A percentile compares a stretch with the other conserved stretches of the same genome.
Evolutionary conservation across 2,888 invertebrate species (phyloP).

Genomic region (Noctua comes): DNA sequence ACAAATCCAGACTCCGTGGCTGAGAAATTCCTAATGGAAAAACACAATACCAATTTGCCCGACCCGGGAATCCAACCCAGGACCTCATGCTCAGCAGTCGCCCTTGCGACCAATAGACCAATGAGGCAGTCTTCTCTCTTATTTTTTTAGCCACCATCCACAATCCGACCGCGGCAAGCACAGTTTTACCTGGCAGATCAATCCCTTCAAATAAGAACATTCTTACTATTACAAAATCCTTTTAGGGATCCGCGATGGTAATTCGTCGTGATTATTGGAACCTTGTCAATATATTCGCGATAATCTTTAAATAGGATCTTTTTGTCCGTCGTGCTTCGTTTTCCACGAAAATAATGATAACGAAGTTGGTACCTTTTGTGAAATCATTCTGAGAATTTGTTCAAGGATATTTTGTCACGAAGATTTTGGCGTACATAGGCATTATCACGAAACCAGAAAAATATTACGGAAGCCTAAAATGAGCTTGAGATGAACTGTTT

Average conservation of each 20-base stretch:
- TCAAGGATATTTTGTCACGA: constrained; percentile 31
- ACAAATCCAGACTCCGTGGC: no score
- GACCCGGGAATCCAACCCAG: no score
- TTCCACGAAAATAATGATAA: constrained; percentile 41
- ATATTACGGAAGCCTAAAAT: no score
- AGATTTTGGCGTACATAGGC: no score
- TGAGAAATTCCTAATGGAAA: no score
- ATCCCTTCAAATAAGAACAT: background rate
- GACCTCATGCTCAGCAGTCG: no score
- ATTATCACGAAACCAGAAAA: no score
- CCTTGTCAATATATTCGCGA: constrained; percentile 45
- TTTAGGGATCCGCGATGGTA: constrained; percentile 26
- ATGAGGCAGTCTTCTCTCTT: no score
- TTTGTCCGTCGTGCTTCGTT: constrained; percentile 14
- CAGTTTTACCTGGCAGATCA: background rate
- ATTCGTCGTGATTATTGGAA: constrained; percentile 33
- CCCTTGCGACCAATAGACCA: no score
- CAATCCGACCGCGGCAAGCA: background rate
- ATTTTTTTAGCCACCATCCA: background rate
- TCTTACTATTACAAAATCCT: background rate
- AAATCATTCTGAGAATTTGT: constrained; percentile 19
- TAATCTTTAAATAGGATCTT: constrained; percentile 48
- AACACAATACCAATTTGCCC: no score
- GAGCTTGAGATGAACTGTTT: no score
- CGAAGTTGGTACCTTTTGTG: background rate